These are phyloP conservation scores for Ctenomys sociabilis DNA, from an alignment of 2,113 vertebrate species.

Conservation along the genomic window DNA sequence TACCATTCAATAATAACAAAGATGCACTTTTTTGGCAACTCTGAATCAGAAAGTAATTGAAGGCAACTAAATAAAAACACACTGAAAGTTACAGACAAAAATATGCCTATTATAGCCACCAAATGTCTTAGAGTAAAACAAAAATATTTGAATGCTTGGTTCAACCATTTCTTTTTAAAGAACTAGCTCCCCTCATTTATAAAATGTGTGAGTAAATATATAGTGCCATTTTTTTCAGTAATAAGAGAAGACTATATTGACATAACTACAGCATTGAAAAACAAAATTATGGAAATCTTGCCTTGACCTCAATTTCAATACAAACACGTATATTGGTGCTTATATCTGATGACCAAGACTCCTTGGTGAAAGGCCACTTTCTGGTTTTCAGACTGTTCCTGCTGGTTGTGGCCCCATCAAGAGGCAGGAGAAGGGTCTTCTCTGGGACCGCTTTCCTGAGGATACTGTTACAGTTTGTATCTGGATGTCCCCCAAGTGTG, in stretches of 20 bases:
- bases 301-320: neutral
- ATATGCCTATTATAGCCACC: neutral
- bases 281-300: neutral
- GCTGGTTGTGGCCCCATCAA: neutral
- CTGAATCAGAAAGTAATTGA: neutral
- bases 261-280: neutral
- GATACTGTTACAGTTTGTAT: neutral
- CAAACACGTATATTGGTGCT: neutral
- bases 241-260: conserved; percentile 14
- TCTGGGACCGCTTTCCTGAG: neutral
- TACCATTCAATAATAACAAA: neutral
- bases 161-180: conserved; percentile 39
- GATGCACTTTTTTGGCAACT: neutral
- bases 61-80: neutral
- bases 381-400: neutral
- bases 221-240: neutral
- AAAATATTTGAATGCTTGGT: neutral
- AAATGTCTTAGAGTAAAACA: neutral
- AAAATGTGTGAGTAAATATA: neutral
- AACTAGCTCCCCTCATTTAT: neutral
- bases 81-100: conserved; percentile 17
- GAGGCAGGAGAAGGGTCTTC: neutral
- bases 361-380: too few relatives aligned
- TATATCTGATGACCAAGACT: neutral
- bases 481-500: neutral